Evolutionary conservation across 1,140 invertebrate species (phyloP), one percentile per base, ranked within the genome.

Genomic region (Hesperophylax magnus): DNA sequence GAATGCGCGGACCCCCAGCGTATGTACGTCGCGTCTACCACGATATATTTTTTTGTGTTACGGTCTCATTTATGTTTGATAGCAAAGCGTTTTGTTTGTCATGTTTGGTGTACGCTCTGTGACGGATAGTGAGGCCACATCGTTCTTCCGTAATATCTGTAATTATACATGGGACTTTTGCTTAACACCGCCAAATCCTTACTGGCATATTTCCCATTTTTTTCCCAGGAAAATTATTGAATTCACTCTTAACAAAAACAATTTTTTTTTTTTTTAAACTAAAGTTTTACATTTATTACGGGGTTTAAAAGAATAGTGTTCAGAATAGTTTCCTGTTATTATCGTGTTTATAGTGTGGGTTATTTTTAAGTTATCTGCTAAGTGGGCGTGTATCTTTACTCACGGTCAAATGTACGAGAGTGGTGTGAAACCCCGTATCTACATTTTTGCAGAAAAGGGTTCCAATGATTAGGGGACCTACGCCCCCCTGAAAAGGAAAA

Each of bases 21-120:
- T 76, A 65, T 56, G 65, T 77, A 77, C 18, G 27, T 34, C 79
- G 72, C 52, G 56, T 11, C 14, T 39, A 3, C 14, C 4, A 15
- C 34, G 53, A 52, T 58, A 20, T 24, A 20, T 78, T 71, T 61
- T 75, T 75, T 65, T 65, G 76, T 53, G 76, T 65, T 65, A 0
- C 31, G 17, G 60, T 65, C 61, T 78, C 47, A 67, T 78, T 78
- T 78, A 52, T 65, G 61, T 63, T 77, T 77, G 24, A 58, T 77
- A 47, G 17, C 24, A 24, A 53, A 52, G 24, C 61, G 61, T 78
- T 78, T 78, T 67, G 76, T 67, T 78, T 78, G 52, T 63, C 56
- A 79, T 79, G 77, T 79, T 79, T 71, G 77, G 77, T 71, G 77
- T 58, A 39, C 63, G 52, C 53, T 52, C 31, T 78, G 60, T 78